These are phyloP conservation scores for Agonopterix subpropinquella DNA, from an alignment of 2,888 invertebrate genomes.

Conservation along the genomic window DNA sequence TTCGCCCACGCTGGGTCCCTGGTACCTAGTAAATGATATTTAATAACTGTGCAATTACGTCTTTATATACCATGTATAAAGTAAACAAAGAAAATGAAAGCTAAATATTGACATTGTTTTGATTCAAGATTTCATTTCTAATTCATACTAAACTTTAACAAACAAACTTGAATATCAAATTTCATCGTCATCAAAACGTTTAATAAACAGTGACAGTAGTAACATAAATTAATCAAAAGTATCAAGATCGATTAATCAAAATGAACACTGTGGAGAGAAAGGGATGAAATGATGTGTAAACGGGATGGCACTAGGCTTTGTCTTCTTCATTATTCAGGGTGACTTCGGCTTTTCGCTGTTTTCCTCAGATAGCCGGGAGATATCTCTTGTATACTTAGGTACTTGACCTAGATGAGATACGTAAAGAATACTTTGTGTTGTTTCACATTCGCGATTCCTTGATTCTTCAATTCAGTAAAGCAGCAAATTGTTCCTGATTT, in stretches of 20 bases:
- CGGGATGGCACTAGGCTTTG: constrained; percentile 21
- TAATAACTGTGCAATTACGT: not conserved
- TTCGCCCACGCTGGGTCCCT: constrained; percentile 13
- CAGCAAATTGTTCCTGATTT: too few species aligned
- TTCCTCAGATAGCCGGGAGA: constrained; percentile 17
- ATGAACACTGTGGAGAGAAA: constrained; percentile 13
- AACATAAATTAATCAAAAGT: constrained; percentile 9
- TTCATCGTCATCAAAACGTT: too few species aligned
- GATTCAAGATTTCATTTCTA: too few species aligned
- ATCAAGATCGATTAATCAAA: constrained; percentile 19
- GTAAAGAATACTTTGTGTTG: too few species aligned
- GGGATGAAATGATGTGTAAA: constrained; percentile 18
- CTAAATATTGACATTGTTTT: too few species aligned
- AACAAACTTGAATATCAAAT: too few species aligned
- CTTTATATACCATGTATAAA: not conserved
- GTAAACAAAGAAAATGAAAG: not conserved
- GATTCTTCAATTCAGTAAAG: too few species aligned
- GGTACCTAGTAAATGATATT: constrained; percentile 6
- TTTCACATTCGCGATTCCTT: too few species aligned
- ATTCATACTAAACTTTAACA: too few species aligned
- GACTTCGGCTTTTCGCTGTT: constrained; percentile 37
- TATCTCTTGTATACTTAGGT: too few species aligned
- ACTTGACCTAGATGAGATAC: too few species aligned
- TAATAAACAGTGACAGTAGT: too few species aligned
- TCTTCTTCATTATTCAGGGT: constrained; percentile 45